Evolutionary conservation across 2,797 vertebrate genomes (phyloP).

Genomic region (Gallinago nigripennis): DNA sequence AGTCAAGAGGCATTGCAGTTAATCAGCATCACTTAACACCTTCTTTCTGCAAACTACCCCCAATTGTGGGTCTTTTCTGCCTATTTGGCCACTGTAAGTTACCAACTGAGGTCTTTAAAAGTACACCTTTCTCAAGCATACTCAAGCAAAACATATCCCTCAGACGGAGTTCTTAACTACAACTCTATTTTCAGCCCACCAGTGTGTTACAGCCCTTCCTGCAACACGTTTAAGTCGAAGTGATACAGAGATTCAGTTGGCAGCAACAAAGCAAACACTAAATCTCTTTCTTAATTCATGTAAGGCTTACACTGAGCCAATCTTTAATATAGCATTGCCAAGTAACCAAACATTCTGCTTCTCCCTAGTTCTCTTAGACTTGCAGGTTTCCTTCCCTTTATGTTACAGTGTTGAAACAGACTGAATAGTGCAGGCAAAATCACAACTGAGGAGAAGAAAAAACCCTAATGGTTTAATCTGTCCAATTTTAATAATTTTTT

Average conservation of each 20-base stretch:
- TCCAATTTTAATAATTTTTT: constrained; percentile 17
- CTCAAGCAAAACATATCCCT: background rate
- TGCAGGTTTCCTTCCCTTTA: background rate
- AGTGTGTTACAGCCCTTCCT: background rate
- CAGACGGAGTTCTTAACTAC: background rate
- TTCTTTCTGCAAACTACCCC: background rate
- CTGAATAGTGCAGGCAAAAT: background rate
- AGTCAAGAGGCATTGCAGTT: background rate
- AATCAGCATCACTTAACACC: background rate
- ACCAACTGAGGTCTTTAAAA: background rate
- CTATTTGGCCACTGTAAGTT: background rate
- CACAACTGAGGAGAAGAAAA: background rate
- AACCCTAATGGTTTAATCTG: background rate
- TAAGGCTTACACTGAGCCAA: background rate
- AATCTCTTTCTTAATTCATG: background rate
- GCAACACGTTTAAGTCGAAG: background rate
- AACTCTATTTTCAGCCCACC: background rate
- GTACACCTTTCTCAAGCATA: background rate
- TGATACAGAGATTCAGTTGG: background rate
- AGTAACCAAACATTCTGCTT: background rate
- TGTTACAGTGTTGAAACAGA: background rate
- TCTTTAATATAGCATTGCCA: background rate
- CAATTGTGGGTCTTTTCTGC: background rate
- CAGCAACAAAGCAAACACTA: background rate
- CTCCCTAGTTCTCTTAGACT: background rate